Conservation (phyloP, 2,888 invertebrate genomes). For the Saturnia pavonia region DNA sequence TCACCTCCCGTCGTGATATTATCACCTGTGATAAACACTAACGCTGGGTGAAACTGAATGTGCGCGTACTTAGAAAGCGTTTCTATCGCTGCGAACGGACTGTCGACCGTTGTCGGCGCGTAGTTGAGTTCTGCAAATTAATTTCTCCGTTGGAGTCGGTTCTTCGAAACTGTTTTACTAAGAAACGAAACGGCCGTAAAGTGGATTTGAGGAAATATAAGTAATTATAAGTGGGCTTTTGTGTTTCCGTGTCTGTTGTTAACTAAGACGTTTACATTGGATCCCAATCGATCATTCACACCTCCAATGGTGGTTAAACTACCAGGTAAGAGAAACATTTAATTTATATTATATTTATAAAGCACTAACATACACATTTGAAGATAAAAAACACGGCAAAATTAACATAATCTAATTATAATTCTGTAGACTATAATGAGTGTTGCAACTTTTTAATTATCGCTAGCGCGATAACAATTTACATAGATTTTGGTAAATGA, state of each 20-base stretch:
- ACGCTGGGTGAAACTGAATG: constrained; percentile 76
- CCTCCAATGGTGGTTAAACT: constrained; percentile 81
- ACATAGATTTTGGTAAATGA: constrained; percentile 4
- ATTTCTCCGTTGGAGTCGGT: constrained; percentile 62
- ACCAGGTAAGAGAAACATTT: constrained; percentile 61
- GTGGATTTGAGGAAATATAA: constrained; percentile 79
- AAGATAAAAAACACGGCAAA: no score
- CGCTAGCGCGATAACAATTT: constrained; percentile 1
- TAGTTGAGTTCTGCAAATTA: constrained; percentile 22
- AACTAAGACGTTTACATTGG: constrained; percentile 76
- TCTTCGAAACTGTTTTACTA: constrained; percentile 78
- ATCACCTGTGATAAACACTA: constrained; percentile 73
- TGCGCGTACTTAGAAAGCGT: constrained; percentile 72
- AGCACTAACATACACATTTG: not conserved
- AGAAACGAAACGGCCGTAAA: constrained; percentile 77
- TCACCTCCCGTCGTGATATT: constrained; percentile 75
- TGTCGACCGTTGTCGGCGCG: constrained; percentile 48
- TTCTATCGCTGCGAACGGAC: constrained; percentile 65
- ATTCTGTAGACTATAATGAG: constrained; percentile 4
- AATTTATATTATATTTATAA: not conserved
- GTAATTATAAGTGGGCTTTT: constrained; percentile 73
- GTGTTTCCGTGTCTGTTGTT: constrained; percentile 75
- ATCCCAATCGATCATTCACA: constrained; percentile 73
- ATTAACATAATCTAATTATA: constrained; percentile 4
- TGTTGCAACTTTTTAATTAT: constrained; percentile 14